phyloP scores from a whole-genome alignment of 2,113 vertebrate species.

The Carettochelys insculpta region DNA sequence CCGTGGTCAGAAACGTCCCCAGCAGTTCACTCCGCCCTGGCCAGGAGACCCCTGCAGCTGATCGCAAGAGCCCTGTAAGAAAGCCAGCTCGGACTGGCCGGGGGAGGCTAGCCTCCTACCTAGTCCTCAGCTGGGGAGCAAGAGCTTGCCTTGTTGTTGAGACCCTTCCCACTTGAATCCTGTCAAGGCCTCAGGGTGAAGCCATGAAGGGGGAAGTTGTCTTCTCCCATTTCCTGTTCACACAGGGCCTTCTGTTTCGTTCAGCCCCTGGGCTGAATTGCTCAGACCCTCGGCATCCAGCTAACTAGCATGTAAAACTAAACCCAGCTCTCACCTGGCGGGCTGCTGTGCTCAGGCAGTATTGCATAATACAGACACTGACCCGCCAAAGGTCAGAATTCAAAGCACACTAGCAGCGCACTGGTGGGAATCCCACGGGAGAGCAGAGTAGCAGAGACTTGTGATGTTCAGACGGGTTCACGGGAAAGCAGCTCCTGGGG shows the following conservation, averaged over 20 bases:
- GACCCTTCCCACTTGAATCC: background rate
- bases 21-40: background rate
- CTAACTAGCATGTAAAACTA: background rate
- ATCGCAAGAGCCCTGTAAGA: rapidly evolving
- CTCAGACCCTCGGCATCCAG: background rate
- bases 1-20: background rate
- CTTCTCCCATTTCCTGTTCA: background rate
- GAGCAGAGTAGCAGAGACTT: slow-evolving; percentile 23
- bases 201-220: background rate
- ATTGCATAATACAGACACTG: slow-evolving; percentile 47
- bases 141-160: background rate
- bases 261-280: background rate
- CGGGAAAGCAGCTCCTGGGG: background rate
- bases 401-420: background rate
- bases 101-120: background rate
- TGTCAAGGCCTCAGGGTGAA: background rate
- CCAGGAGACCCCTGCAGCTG: background rate
- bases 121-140: rapidly evolving
- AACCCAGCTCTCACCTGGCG: background rate
- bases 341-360: background rate
- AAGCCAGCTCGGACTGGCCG: rapidly evolving
- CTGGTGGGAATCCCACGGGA: background rate
- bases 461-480: background rate
- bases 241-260: background rate
- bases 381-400: slow-evolving; percentile 38